A percentile compares a stretch with the other conserved stretches of the same genome.
These are phyloP conservation scores for Semotilus atromaculatus DNA, from an alignment of 2,797 vertebrate species.

Conservation along the genomic window DNA sequence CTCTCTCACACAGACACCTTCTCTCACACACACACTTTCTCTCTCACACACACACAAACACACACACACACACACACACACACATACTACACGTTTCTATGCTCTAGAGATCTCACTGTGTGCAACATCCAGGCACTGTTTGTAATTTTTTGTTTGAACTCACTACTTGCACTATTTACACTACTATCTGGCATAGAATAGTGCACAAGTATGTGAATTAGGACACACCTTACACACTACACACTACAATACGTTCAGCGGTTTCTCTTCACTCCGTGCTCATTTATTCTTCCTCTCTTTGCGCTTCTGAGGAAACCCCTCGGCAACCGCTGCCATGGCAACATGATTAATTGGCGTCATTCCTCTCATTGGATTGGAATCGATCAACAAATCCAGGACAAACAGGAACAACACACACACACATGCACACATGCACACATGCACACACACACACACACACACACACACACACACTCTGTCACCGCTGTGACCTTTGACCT, in stretches of 20 bases:
- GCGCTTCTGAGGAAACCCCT: background rate
- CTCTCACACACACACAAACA: conserved; percentile 17
- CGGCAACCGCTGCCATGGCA: conserved; percentile 60
- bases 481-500: conserved; percentile 13
- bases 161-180: background rate
- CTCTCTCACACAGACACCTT: conserved; percentile 5
- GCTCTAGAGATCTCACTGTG: no score
- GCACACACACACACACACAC: background rate
- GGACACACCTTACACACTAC: background rate
- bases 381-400: conserved; percentile 59
- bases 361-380: conserved; percentile 67
- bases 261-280: background rate
- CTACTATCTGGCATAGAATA: background rate
- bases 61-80: conserved; percentile 1
- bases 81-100: no score
- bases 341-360: conserved; percentile 72
- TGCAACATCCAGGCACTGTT: no score
- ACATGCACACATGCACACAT: background rate
- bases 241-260: background rate
- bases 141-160: background rate
- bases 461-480: background rate
- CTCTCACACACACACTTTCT: background rate
- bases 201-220: background rate
- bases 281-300: background rate
- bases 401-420: background rate